phyloP scores from a whole-genome alignment of 2,797 vertebrate species.

The Vespertilio murinus region DNA sequence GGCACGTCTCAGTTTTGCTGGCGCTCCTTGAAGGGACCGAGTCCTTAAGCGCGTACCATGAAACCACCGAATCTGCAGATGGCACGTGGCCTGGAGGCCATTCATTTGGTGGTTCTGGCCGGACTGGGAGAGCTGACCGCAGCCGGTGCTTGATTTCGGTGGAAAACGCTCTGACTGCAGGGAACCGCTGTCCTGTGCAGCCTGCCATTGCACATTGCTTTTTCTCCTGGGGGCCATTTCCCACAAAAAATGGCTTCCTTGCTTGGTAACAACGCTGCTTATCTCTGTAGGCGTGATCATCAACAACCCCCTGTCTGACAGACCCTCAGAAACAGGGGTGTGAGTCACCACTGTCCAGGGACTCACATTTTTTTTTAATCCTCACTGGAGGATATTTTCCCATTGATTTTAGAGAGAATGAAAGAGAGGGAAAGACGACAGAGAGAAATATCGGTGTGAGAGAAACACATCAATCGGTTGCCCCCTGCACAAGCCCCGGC shows the following conservation, averaged over 20 bases:
- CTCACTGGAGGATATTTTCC: no score
- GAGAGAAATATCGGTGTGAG: no score
- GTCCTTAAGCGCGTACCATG: not conserved
- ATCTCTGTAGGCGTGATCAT: not conserved
- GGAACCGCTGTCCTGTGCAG: not conserved
- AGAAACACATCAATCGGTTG: no score
- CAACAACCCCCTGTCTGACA: not conserved
- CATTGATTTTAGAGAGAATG: no score
- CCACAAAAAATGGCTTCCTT: not conserved
- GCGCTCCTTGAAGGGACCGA: not conserved
- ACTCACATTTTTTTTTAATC: not conserved
- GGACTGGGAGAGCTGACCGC: not conserved
- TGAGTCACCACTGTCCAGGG: not conserved
- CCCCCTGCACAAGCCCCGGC: no score
- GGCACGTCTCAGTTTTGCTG: no score
- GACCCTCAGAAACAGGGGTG: not conserved
- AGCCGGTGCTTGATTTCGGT: not conserved
- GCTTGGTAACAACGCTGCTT: not conserved
- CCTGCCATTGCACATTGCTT: not conserved
- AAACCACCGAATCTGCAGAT: not conserved
- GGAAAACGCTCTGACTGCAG: not conserved
- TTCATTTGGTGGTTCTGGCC: not conserved
- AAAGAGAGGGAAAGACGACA: no score
- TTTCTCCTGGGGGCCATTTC: not conserved
- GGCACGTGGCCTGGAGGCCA: not conserved